These are phyloP conservation scores for Cyrtonyx montezumae DNA, from an alignment of 2,113 vertebrate genomes.

Conservation along the genomic window DNA sequence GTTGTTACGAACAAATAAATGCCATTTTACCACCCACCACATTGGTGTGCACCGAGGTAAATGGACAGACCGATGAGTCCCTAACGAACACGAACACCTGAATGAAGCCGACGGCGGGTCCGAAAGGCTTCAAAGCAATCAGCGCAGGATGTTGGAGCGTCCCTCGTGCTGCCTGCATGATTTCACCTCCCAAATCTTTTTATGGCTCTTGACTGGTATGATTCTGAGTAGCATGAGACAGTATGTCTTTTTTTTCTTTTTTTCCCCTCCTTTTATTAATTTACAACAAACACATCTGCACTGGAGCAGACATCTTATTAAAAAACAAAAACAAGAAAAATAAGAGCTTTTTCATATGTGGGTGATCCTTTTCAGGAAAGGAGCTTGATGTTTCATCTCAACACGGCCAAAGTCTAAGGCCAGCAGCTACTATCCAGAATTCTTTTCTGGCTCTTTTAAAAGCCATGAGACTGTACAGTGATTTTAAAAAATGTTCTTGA, in stretches of 20 bases:
- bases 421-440: neutral
- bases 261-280: neutral
- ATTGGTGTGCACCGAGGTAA: no score
- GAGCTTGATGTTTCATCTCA: neutral
- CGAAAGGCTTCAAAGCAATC: no score
- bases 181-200: neutral
- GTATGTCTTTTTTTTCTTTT: neutral
- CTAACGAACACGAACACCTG: no score
- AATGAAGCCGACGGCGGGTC: no score
- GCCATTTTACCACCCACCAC: no score
- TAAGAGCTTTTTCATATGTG: neutral
- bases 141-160: rapidly evolving
- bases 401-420: neutral
- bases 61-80: no score
- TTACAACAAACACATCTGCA: rapidly evolving
- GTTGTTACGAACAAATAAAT: no score
- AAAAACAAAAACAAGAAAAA: neutral
- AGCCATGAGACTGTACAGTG: neutral
- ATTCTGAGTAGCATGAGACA: neutral
- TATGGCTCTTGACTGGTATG: neutral
- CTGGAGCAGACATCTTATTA: neutral
- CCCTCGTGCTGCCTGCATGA: neutral
- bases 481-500: neutral
- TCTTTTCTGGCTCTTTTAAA: neutral
- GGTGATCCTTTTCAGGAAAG: neutral